phyloP scores from a whole-genome alignment of 2,888 invertebrate species.

The Tigriopus californicus region DNA sequence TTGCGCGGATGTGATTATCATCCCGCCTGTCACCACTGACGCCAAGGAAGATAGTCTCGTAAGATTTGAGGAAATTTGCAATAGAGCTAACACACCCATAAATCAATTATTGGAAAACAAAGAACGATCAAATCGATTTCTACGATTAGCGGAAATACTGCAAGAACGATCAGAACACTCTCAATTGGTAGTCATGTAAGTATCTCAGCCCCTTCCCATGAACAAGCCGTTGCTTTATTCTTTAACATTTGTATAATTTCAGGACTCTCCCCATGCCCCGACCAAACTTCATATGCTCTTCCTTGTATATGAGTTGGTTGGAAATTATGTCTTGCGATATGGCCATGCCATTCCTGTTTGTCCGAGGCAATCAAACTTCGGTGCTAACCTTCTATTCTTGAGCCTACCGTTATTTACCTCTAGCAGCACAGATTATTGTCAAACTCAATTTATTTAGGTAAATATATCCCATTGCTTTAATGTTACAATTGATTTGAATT shows the following conservation, averaged over 20 bases:
- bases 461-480: too few species aligned
- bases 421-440: too few species aligned
- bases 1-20: conserved; percentile 76
- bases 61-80: conserved; percentile 59
- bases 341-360: conserved; percentile 73
- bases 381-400: conserved; percentile 78
- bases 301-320: conserved; percentile 89
- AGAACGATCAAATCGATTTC: conserved; percentile 71
- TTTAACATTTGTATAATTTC: too few species aligned
- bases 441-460: too few species aligned
- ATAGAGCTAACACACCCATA: conserved; percentile 37
- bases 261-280: conserved; percentile 86
- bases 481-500: too few species aligned
- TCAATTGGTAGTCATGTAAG: conserved; percentile 73
- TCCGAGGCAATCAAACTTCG: conserved; percentile 69
- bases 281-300: conserved; percentile 71
- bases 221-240: too few species aligned
- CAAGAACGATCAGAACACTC: conserved; percentile 59
- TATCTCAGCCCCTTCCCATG: too few species aligned
- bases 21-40: conserved; percentile 72
- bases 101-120: conserved; percentile 53
- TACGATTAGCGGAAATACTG: conserved; percentile 70
- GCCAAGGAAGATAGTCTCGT: conserved; percentile 56
- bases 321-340: conserved; percentile 70
- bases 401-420: too few species aligned